Conservation (phyloP, 2,888 invertebrate species). For the Drosophila diplacantha region DNA sequence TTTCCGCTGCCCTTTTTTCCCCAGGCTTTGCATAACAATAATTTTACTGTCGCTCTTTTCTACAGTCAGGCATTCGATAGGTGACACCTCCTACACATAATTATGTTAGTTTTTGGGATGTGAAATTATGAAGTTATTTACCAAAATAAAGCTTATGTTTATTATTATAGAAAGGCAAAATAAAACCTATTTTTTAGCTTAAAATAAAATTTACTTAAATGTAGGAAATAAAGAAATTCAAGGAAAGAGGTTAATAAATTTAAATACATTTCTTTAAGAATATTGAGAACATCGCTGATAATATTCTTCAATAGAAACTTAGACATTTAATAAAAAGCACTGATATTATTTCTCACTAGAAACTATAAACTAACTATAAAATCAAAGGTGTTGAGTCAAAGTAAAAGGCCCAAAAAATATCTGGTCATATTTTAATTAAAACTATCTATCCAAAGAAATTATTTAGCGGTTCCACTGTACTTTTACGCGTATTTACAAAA, state of each 20-base stretch:
- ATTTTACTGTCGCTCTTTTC: conserved; percentile 49
- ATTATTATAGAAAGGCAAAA: too few relatives aligned
- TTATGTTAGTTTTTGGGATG: background rate
- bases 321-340: too few relatives aligned
- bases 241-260: background rate
- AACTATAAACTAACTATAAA: too few relatives aligned
- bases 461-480: background rate
- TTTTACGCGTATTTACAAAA: conserved; percentile 1
- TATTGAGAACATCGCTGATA: too few relatives aligned
- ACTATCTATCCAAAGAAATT: background rate
- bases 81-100: background rate
- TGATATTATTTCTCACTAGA: background rate
- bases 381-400: too few relatives aligned
- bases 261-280: background rate
- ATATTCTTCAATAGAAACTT: background rate
- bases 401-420: too few relatives aligned
- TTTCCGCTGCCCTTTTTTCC: conserved; percentile 43
- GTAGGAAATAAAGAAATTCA: background rate
- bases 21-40: conserved; percentile 64
- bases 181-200: too few relatives aligned
- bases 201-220: background rate
- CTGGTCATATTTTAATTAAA: background rate
- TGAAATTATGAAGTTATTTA: background rate
- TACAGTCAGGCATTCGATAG: conserved; percentile 25
- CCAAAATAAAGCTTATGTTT: background rate